Conservation (phyloP, 2,113 vertebrate species). For the Talpa occidentalis region DNA sequence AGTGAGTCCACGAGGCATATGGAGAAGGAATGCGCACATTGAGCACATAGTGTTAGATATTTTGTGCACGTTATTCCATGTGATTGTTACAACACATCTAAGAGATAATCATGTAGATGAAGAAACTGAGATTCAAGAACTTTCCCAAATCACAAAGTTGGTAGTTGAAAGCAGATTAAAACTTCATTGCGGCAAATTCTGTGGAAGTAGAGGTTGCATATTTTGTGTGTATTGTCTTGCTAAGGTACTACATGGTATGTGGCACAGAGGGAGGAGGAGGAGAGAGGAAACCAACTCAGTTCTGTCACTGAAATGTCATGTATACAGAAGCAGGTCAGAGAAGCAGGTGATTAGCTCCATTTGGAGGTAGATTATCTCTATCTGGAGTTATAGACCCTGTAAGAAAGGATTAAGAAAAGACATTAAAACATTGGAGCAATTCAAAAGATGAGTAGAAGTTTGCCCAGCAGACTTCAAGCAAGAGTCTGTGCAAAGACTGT, state of each 20-base stretch:
- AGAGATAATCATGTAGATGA: slow-evolving; percentile 9
- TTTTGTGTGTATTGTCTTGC: not conserved
- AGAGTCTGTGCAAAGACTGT: not conserved
- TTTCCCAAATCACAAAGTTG: not conserved
- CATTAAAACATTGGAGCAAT: not conserved
- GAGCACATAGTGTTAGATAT: not conserved
- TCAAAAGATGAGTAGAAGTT: not conserved
- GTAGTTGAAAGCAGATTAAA: not conserved
- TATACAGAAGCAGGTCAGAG: not conserved
- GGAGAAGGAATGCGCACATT: not conserved
- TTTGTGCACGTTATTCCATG: not conserved
- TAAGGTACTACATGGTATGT: fast-evolving
- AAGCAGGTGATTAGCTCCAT: not conserved
- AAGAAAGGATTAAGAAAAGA: not conserved
- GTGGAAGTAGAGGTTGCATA: not conserved
- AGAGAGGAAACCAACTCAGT: not conserved
- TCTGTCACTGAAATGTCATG: not conserved
- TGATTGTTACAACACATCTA: not conserved
- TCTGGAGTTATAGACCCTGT: not conserved
- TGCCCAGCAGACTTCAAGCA: not conserved
- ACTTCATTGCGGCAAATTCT: not conserved
- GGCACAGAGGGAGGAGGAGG: not conserved
- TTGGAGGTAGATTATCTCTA: not conserved
- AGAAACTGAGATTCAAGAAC: not conserved
- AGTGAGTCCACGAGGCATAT: not conserved